Percentiles rank a stretch among this genome's conserved stretches.
Evolutionary conservation across 2,888 invertebrate genomes (phyloP).

Genomic region (Lasioglossum villosulum): DNA sequence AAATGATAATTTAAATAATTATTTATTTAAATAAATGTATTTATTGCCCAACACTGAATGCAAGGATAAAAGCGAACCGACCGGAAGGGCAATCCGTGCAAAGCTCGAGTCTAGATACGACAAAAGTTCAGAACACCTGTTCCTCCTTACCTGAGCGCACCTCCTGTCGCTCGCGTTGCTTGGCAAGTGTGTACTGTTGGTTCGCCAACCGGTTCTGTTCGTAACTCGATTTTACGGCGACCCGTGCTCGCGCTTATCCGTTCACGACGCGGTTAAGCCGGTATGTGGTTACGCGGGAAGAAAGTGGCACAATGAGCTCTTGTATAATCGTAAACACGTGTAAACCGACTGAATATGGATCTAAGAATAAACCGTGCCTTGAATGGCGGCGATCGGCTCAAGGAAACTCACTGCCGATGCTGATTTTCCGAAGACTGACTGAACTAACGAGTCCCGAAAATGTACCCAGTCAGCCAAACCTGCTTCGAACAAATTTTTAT

Average conservation of each 20-base stretch:
- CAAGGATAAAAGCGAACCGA: background rate
- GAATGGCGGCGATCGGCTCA: background rate
- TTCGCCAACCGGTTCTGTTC: constrained; percentile 66
- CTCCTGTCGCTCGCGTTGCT: constrained; percentile 41
- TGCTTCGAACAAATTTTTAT: too few species aligned
- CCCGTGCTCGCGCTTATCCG: constrained; percentile 52
- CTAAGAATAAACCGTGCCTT: background rate
- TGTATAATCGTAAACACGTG: constrained; percentile 46
- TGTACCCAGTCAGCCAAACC: too few species aligned
- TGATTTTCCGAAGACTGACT: background rate
- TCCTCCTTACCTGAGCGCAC: constrained; percentile 58
- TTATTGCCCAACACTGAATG: too few species aligned
- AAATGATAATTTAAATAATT: too few species aligned
- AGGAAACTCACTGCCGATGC: background rate
- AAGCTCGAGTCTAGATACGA: constrained; percentile 9
- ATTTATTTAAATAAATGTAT: too few species aligned
- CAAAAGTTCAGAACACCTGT: constrained; percentile 69
- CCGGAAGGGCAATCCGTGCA: background rate
- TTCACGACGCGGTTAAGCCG: constrained; percentile 39
- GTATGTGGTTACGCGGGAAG: constrained; percentile 53
- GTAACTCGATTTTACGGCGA: constrained; percentile 66
- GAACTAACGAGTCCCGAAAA: too few species aligned
- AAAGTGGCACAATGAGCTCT: constrained; percentile 59
- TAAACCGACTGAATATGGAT: constrained; percentile 8
- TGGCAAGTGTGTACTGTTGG: constrained; percentile 31